Base-by-base conservation (phyloP, 2,888 invertebrate genomes). In the Tridacna crocea region DNA sequence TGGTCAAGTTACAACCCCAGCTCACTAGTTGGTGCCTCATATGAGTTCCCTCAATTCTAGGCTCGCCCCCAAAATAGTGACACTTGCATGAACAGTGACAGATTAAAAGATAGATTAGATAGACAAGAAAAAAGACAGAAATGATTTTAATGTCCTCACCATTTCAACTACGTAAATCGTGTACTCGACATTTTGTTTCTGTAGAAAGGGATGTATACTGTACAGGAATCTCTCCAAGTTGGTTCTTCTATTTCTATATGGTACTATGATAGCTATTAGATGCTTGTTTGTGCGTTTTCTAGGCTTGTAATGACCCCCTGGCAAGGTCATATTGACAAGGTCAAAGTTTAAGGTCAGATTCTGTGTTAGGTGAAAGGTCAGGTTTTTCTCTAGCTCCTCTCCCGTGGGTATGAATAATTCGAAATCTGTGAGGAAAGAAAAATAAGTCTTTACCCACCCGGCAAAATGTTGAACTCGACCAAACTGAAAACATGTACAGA, bases 291-390 rank as follows among this genome's bases (percentile, higher is more conserved):
- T 19, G 12, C 46, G 46, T n/a, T 0, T 11, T 46, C 12, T n/a
- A 22, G 68, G 68, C 36, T 46, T 47, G 47, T 68, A 68, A 47
- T 47, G 68, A 68, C 68, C 68, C 17, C 68, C 68, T 24, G 22
- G 10, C n/a, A 68, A 68, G 46, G 68, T 46, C 68, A 47, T 17
- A 27, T 68, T 46, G 15, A 12, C 68, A n/a, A 47, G 19, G 46
- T 68, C 47, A n/a, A 47, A 8, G 36, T 36, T 36, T 2, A 36
- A 68, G 46, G 68, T 68, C 68, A 46, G 22, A 19, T 68, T 46
- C n/a, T 24, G 6, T 46, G 46, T n/a, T 19, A 0, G 1, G 22
- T 46, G 22, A 47, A 47, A 68, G 8, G 46, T 68, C 17, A 68
- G 68, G 17, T n/a, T 47, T 47, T 68, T 46, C 22, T 68, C 68